Evolutionary conservation across 2,888 invertebrate species (phyloP).

Genomic region (Eutolmus rufibarbis): DNA sequence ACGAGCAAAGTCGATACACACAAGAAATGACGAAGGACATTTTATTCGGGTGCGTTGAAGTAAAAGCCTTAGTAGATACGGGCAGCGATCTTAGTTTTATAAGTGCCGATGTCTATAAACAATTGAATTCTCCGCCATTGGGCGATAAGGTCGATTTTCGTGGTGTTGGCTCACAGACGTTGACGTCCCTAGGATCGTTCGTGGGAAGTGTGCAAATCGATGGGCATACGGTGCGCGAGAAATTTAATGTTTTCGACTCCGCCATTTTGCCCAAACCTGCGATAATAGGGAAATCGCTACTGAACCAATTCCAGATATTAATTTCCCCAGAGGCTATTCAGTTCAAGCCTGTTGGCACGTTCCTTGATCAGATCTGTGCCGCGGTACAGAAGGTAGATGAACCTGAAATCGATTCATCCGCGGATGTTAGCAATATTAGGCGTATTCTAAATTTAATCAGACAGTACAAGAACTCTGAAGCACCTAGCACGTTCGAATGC

Average conservation of each 20-base stretch:
- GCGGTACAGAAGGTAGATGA: too few species aligned
- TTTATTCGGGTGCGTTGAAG: background rate
- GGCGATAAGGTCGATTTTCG: background rate
- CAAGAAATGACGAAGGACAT: background rate
- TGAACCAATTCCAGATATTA: background rate
- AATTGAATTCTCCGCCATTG: background rate
- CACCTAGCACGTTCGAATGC: too few species aligned
- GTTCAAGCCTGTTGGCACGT: background rate
- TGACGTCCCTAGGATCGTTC: background rate
- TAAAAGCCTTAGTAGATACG: background rate
- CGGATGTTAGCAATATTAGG: too few species aligned
- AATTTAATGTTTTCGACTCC: background rate
- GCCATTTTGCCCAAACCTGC: background rate
- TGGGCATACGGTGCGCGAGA: background rate
- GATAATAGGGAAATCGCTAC: background rate
- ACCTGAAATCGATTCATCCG: too few species aligned
- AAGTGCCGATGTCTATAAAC: background rate
- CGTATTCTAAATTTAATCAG: too few species aligned
- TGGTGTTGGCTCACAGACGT: background rate
- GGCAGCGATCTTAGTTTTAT: background rate
- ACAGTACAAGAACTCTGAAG: too few species aligned
- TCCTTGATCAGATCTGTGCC: too few species aligned
- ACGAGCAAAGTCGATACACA: background rate
- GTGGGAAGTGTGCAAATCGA: background rate
- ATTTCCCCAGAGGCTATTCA: background rate